Conservation (phyloP, 2,888 invertebrate genomes). For the Prosapia bicincta region DNA sequence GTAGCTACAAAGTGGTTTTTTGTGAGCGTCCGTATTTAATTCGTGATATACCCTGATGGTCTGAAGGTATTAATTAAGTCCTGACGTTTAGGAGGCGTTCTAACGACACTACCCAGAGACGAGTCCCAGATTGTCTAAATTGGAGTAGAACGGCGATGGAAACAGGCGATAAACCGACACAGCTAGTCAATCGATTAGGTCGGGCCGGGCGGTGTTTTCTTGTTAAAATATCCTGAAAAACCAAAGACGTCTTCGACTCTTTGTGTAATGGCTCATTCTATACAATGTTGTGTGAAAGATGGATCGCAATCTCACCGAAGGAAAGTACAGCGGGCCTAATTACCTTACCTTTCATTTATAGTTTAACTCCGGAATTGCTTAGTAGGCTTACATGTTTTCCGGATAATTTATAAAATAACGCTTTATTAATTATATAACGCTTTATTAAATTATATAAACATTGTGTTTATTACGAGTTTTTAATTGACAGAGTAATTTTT, state of each 20-base stretch:
- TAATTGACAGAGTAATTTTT: no score
- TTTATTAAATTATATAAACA: no score
- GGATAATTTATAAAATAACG: no score
- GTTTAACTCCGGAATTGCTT: no score
- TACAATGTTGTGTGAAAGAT: not conserved
- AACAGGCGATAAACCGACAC: not conserved
- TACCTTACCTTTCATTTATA: no score
- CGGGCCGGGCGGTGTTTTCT: not conserved
- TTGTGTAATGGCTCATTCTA: not conserved
- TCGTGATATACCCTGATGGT: not conserved
- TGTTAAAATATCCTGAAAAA: slow-evolving; percentile 2
- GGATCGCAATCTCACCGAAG: no score
- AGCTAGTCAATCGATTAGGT: not conserved
- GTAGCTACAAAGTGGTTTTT: no score
- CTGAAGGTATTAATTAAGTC: not conserved
- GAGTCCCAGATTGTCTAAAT: not conserved
- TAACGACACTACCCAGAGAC: not conserved
- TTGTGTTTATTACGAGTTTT: no score
- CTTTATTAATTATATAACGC: no score
- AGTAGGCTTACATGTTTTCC: no score
- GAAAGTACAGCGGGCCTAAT: no score
- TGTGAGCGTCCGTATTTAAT: not conserved
- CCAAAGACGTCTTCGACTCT: not conserved
- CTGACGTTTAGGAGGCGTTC: not conserved
- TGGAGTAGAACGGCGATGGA: not conserved